Evolutionary conservation across 2,797 vertebrate genomes (phyloP), one percentile per base, ranked within the genome.

Genomic region (Rhadinocentrus ornatus): DNA sequence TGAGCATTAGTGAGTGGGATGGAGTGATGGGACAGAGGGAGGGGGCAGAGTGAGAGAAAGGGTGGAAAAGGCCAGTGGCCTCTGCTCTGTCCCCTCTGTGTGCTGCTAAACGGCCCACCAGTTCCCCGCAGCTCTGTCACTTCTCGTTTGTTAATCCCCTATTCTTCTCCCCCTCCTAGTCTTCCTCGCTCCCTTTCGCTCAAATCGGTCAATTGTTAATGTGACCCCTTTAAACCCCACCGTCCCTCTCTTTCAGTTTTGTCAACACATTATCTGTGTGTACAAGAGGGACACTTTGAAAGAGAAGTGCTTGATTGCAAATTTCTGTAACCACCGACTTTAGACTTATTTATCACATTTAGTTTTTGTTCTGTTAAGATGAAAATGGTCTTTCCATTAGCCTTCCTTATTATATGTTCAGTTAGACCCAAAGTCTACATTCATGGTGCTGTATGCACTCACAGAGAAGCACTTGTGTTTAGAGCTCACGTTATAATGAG

Each of bases 71-170:
- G 89, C 85, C 88, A 90, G 78, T 86, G 87, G 84, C 88, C 91
- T 91, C 89, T 89, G 82, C 86, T 85, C 88, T 52, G 81, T 90
- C 80, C 80, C 87, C 83, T 87, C 86, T 90, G 88, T 88, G 85
- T 79, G 77, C 91, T 76, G 81, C 90, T 89, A 84, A 89, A 89
- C 89, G 89, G 83, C 77, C 77, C 90, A 86, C 82, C 81, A 88
- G 87, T 91, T 89, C 89, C 90, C 91, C 29, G 88, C 90, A 88
- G 92, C 71, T 91, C 89, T 91, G 90, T 91, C 88, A 90, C 87
- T 88, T 89, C 87, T 91, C 53, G 81, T 92, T 91, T 90, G 91
- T 88, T 91, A 88, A 93, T 92, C 81, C 84, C 65, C 87, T 63
- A 81, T 80, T 89, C 71, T 89, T 84, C 83, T 79, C 86, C 88